Percentiles rank a stretch among this genome's conserved stretches.
phyloP scores from a whole-genome alignment of 2,113 vertebrate genomes.

The Heterotilapia buettikoferi region DNA sequence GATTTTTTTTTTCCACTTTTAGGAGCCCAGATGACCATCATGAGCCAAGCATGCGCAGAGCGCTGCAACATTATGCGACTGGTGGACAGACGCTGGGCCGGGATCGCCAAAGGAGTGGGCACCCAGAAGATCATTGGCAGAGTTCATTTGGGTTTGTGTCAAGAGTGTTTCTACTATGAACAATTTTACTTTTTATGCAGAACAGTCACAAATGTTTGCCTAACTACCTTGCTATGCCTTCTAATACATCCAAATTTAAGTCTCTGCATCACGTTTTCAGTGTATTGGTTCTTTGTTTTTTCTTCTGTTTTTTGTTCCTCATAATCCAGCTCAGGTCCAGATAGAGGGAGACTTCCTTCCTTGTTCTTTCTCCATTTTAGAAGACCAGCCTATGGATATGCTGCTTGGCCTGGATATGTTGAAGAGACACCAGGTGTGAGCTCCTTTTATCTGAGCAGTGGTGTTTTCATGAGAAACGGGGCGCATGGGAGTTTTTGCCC shows the following conservation, averaged over 20 bases:
- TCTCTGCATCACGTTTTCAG: neutral
- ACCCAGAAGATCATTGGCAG: constrained; percentile 98
- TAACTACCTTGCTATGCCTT: neutral
- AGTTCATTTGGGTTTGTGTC: constrained; percentile 86
- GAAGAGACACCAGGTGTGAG: constrained; percentile 91
- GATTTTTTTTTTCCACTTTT: neutral
- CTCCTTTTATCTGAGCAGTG: neutral
- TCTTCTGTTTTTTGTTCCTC: neutral
- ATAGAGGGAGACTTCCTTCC: constrained; percentile 97
- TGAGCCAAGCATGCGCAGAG: constrained; percentile 97
- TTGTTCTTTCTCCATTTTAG: constrained; percentile 95
- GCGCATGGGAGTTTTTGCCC: neutral
- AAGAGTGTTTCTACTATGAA: neutral
- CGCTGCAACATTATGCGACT: constrained; percentile 98
- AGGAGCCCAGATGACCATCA: constrained; percentile 99
- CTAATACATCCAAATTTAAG: neutral
- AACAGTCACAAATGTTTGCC: neutral
- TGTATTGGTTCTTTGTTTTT: neutral
- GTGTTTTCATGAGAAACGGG: neutral
- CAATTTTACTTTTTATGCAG: neutral
- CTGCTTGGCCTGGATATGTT: constrained; percentile 97
- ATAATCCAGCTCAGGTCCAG: constrained; percentile 90
- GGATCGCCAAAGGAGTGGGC: constrained; percentile 95
- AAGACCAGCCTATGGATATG: constrained; percentile 99
- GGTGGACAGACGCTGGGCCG: constrained; percentile 95